phyloP scores from a whole-genome alignment of 2,888 invertebrate species.

The Callinectes sapidus region DNA sequence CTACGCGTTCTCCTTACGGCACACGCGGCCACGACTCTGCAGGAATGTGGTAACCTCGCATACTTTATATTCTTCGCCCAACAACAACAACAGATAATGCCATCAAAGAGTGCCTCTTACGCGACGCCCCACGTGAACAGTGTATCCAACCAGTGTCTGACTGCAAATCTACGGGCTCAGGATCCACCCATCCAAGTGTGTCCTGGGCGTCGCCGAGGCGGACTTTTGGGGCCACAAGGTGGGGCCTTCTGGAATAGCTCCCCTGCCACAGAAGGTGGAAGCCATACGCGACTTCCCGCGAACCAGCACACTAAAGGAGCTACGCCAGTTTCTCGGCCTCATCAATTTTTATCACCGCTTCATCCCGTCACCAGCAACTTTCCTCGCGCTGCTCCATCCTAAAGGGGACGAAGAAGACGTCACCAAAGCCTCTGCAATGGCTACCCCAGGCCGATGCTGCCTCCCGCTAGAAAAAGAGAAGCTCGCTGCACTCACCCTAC shows the following conservation, averaged over 20 bases:
- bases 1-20: too few species aligned
- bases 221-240: conserved; percentile 34
- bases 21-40: too few species aligned
- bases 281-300: conserved; percentile 34
- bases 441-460: background rate
- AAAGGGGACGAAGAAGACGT: background rate
- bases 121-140: too few species aligned
- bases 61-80: background rate
- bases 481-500: too few species aligned
- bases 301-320: background rate
- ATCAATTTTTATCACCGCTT: conserved; percentile 17
- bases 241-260: background rate
- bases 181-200: conserved; percentile 41
- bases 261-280: background rate
- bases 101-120: background rate
- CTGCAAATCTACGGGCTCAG: too few species aligned
- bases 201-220: background rate
- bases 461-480: background rate
- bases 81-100: background rate
- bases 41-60: too few species aligned
- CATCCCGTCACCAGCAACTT: conserved; percentile 13
- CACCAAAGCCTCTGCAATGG: background rate
- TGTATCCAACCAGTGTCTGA: background rate
- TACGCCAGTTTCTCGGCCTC: conserved; percentile 36
- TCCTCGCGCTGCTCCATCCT: conserved; percentile 23